Evolutionary conservation across 2,888 invertebrate species (phyloP).

Genomic region (Rhagonycha lutea): DNA sequence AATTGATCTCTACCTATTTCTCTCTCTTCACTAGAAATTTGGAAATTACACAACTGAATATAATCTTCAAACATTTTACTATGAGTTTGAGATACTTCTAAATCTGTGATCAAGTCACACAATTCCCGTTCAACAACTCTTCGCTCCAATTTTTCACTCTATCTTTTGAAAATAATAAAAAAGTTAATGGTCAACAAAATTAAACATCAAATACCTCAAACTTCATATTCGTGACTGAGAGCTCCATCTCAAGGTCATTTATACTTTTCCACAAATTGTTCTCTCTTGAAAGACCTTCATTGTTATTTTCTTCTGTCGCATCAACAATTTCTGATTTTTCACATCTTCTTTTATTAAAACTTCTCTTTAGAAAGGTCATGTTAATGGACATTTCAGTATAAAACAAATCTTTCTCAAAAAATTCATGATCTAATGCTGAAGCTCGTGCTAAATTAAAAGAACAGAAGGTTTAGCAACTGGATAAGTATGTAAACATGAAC

Average conservation of each 20-base stretch:
- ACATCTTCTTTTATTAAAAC: not conserved
- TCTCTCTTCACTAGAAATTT: not conserved
- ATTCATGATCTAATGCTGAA: not conserved
- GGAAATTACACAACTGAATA: conserved; percentile 17
- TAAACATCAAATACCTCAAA: conserved; percentile 1
- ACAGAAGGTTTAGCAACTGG: not conserved
- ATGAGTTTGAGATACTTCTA: not conserved
- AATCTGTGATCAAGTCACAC: not conserved
- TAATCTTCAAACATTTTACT: conserved; percentile 10
- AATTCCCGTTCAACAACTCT: conserved; percentile 8
- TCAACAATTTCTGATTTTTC: not conserved
- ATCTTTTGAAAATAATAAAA: not conserved
- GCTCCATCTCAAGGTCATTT: not conserved
- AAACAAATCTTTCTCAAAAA: conserved; percentile 37
- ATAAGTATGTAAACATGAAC: not conserved
- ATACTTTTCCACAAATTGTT: not conserved
- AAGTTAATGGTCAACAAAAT: not conserved
- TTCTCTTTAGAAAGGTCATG: conserved; percentile 30
- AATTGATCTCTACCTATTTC: not conserved
- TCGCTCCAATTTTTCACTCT: conserved; percentile 10
- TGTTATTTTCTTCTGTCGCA: not conserved
- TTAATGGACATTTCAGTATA: conserved; percentile 37
- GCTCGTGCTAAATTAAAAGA: not conserved
- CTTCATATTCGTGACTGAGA: not conserved
- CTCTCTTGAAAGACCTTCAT: not conserved